These are phyloP conservation scores for Spizella passerina DNA, from an alignment of 2,797 vertebrate genomes.

Conservation along the genomic window DNA sequence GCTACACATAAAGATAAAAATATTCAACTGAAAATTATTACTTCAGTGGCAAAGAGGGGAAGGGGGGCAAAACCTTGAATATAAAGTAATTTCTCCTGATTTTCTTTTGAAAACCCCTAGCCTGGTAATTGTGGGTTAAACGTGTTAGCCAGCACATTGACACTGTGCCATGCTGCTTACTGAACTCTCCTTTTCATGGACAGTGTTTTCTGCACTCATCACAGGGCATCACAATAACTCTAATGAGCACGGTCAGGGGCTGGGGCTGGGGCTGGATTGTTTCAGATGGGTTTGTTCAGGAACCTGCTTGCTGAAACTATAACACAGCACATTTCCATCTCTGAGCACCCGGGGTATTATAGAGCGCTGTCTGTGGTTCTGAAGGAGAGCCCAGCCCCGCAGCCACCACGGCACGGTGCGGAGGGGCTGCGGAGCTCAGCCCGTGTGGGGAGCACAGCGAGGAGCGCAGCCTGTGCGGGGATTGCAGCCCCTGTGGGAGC, in stretches of 20 bases:
- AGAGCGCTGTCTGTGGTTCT: background rate
- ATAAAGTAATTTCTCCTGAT: background rate
- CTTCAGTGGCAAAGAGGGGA: background rate
- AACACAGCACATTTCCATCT: background rate
- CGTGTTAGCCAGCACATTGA: background rate
- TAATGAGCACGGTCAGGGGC: background rate
- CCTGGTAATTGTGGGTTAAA: background rate
- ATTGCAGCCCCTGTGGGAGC: no score
- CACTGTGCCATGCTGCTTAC: background rate
- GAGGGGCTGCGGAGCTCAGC: background rate
- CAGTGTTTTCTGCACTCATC: background rate
- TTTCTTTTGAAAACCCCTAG: background rate
- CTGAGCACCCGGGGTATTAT: background rate
- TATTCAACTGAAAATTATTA: background rate
- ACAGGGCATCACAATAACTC: background rate
- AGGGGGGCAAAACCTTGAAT: background rate
- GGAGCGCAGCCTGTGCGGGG: fast-evolving
- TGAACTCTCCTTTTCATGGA: background rate
- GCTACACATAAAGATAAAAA: background rate
- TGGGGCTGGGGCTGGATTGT: background rate
- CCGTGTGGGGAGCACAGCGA: no score
- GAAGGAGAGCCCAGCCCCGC: background rate
- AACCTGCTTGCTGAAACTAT: background rate
- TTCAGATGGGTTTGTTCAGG: background rate
- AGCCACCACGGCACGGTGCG: background rate